Base-by-base conservation (phyloP, 2,888 invertebrate genomes). In the Aelia acuminata region DNA sequence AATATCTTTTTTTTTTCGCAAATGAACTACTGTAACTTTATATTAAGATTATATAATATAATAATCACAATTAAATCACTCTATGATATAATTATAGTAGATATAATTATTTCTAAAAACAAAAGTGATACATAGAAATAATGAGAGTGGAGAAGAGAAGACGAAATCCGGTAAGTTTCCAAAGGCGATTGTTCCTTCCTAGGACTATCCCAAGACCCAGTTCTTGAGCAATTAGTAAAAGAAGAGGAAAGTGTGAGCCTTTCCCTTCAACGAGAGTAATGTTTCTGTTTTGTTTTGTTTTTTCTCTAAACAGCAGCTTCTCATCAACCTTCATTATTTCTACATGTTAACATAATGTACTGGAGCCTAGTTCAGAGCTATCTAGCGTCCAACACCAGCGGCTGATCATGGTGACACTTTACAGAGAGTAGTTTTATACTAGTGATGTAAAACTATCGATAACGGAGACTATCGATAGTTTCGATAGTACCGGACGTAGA, bases 171-270 rank as follows among this genome's bases (percentile, higher is more conserved):
- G 80, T 80, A 80, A 80, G 80, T 80, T 80, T n/a, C 80, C 80
- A 80, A 80, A 47, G 1, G 0, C 3, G n/a, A 80, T 80, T 80
- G 80, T 80, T 47, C 80, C n/a, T n/a, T n/a, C n/a, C n/a, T n/a
- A n/a, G n/a, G 1, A 39, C 10, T 2, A 43, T 80, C 80, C 80
- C 80, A 80, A 43, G 80, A 43, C n/a, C 80, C 11, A 80, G 80
- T 80, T 80, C 80, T 80, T 43, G 47, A 8, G 43, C 80, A 80
- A 80, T 80, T 80, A 80, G 80, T 47, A 80, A 80, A 75, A 80
- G 80, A 80, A 80, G 80, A 80, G 80, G 80, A 80, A 80, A 80
- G 80, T 80, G 80, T 80, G 80, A 80, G 80, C 80, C 80, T 80
- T 80, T 80, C 80, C 80, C 80, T 43, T 80, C 80, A 43, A 35